phyloP scores from a whole-genome alignment of 2,113 vertebrate species.

The Passer domesticus region DNA sequence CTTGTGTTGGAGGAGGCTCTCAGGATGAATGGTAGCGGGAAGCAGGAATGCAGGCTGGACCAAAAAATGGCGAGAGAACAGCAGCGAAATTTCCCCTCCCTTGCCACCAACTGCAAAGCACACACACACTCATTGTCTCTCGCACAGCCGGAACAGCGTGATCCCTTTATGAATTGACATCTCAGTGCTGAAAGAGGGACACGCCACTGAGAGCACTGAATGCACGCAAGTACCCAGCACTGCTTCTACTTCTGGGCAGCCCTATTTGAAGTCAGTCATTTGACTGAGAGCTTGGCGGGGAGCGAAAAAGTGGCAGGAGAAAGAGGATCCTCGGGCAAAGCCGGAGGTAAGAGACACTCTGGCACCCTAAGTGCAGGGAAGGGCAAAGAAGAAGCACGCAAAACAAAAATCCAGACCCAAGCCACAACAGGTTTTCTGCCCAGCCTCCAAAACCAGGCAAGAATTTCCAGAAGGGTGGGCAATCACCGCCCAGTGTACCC shows the following conservation, averaged over 20 bases:
- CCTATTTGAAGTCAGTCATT: slow-evolving; percentile 25
- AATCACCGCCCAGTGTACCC: neutral
- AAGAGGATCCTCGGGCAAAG: neutral
- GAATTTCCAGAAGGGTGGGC: neutral
- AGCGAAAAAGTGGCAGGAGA: neutral
- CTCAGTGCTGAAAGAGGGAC: slow-evolving; percentile 32
- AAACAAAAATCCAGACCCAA: slow-evolving; percentile 28
- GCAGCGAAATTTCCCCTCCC: neutral
- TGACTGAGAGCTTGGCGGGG: neutral
- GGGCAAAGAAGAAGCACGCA: neutral
- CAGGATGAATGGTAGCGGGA: slow-evolving; percentile 20
- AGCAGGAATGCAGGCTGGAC: slow-evolving; percentile 32
- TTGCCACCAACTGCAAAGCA: slow-evolving; percentile 18
- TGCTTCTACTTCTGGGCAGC: slow-evolving; percentile 34
- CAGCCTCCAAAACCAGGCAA: neutral
- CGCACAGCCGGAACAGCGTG: slow-evolving; percentile 18
- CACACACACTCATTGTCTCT: slow-evolving; percentile 46
- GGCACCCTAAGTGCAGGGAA: neutral
- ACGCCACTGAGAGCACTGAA: slow-evolving; percentile 16
- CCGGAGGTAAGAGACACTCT: neutral
- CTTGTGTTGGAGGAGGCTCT: slow-evolving; percentile 44
- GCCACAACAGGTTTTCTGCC: neutral
- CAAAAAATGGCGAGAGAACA: slow-evolving; percentile 35
- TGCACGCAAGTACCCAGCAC: neutral
- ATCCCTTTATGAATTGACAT: slow-evolving; percentile 61